Evolutionary conservation across 2,888 invertebrate species (phyloP).

Genomic region (Sarcophaga carnaria): DNA sequence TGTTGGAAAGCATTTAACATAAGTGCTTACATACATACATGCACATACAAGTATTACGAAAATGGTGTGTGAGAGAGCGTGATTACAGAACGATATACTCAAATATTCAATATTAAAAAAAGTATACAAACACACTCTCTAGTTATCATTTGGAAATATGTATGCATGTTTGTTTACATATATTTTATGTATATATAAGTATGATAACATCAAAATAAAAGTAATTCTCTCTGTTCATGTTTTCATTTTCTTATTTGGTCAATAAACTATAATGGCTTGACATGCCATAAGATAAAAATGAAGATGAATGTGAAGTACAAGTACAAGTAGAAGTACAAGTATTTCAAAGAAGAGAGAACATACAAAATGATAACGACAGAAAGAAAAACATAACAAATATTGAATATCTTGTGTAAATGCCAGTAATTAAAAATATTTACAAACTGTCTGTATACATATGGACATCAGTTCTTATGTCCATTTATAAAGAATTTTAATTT

Average conservation of each 20-base stretch:
- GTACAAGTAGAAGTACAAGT: neutral
- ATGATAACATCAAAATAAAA: too few relatives aligned
- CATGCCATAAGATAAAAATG: slow-evolving; percentile 17
- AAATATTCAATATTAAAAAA: neutral
- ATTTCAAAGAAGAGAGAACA: neutral
- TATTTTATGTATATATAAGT: too few relatives aligned
- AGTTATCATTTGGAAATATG: slow-evolving; percentile 11
- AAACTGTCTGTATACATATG: too few relatives aligned
- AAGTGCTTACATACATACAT: neutral
- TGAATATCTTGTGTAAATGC: slow-evolving; percentile 8
- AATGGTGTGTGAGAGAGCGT: too few relatives aligned
- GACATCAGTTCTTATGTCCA: too few relatives aligned
- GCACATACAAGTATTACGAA: too few relatives aligned
- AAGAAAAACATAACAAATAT: slow-evolving; percentile 13
- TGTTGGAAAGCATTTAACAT: too few relatives aligned
- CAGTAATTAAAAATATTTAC: slow-evolving; percentile 16
- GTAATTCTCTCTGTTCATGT: neutral
- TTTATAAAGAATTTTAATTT: too few relatives aligned
- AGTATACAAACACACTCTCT: neutral
- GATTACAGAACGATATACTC: too few relatives aligned
- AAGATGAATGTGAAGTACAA: slow-evolving; percentile 12
- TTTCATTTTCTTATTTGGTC: slow-evolving; percentile 35
- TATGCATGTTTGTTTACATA: too few relatives aligned
- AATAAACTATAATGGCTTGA: slow-evolving; percentile 28
- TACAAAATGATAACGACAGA: too few relatives aligned